Evolutionary conservation across 2,797 vertebrate species (phyloP).

Genomic region (Stomatorhinus walkeri): DNA sequence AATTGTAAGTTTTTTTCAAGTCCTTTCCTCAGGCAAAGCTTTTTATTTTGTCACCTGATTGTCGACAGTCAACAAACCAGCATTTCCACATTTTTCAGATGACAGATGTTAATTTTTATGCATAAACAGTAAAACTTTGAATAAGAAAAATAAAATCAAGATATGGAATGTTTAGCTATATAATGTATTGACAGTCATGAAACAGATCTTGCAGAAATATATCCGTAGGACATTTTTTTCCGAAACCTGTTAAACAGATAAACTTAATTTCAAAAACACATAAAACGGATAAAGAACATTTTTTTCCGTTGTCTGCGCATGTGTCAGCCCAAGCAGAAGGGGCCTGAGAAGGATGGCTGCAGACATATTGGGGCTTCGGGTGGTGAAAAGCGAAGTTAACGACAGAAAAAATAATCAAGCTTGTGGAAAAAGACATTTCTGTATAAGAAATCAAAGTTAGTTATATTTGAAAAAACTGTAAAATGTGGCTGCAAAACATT

Average conservation of each 20-base stretch:
- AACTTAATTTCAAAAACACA: background rate
- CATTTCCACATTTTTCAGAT: background rate
- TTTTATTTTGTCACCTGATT: background rate
- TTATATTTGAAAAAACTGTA: no score
- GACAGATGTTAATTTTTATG: background rate
- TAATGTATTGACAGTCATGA: background rate
- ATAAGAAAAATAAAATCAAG: background rate
- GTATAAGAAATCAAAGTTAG: no score
- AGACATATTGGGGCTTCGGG: no score
- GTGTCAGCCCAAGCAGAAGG: background rate
- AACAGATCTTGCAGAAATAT: background rate
- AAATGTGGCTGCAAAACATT: no score
- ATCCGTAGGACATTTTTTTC: no score
- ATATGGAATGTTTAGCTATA: background rate
- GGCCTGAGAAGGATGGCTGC: background rate
- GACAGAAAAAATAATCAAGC: no score
- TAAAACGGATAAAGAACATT: no score
- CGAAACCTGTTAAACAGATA: background rate
- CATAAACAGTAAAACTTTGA: background rate
- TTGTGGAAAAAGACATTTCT: no score
- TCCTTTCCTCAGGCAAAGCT: background rate
- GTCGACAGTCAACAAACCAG: background rate
- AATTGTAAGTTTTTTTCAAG: background rate
- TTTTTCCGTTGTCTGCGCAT: background rate
- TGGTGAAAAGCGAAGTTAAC: no score